These are phyloP conservation scores for Ornithorhynchus anatinus DNA, from an alignment of 2,113 vertebrate species.

Conservation along the genomic window DNA sequence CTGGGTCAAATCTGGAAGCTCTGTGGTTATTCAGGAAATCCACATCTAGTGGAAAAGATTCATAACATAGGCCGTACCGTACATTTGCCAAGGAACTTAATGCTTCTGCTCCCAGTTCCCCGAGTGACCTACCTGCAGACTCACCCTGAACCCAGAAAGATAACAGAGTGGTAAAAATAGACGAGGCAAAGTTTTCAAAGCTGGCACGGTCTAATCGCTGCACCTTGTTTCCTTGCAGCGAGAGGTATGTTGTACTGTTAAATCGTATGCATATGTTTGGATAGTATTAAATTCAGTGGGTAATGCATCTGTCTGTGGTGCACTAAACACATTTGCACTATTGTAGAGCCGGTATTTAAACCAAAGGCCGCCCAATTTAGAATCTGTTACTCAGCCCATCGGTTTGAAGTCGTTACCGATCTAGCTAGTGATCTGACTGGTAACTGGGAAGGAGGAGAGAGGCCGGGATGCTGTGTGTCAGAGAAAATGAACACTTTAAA, in stretches of 20 bases:
- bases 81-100: constrained; percentile 26
- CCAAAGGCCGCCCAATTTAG: constrained; percentile 33
- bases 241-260: background rate
- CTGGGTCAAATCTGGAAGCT: background rate
- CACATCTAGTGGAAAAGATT: constrained; percentile 49
- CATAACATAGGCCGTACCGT: background rate
- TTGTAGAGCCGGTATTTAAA: constrained; percentile 6
- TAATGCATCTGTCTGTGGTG: background rate
- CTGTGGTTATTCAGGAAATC: constrained; percentile 54
- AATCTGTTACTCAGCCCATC: constrained; percentile 40
- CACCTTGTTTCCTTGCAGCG: background rate
- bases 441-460: constrained; percentile 31
- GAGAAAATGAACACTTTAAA: background rate
- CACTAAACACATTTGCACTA: background rate
- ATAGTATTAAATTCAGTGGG: background rate
- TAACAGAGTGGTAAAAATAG: too few relatives aligned
- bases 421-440: constrained; percentile 45
- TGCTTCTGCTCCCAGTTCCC: too few relatives aligned
- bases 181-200: too few relatives aligned
- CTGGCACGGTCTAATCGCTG: background rate
- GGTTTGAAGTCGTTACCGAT: constrained; percentile 52
- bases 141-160: too few relatives aligned
- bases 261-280: background rate
- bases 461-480: background rate
- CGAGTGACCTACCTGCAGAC: too few relatives aligned